Evolutionary conservation across 2,888 invertebrate species (phyloP).

Genomic region (Netelia melanura): DNA sequence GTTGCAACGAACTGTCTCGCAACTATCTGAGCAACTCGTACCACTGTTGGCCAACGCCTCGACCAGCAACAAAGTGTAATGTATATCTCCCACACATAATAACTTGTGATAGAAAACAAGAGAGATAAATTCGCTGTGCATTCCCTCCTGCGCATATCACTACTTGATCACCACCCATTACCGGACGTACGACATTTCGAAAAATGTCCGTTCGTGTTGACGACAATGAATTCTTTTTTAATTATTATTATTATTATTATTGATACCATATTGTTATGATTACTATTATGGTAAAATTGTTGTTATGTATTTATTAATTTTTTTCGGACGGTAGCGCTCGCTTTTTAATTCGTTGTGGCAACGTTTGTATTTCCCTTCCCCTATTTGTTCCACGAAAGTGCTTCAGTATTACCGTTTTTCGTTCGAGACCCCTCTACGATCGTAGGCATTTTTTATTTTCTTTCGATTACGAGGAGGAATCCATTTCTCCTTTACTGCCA

Average conservation of each 20-base stretch:
- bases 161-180: slow-evolving; percentile 38
- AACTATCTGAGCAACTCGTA: slow-evolving; percentile 78
- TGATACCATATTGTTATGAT: slow-evolving; percentile 67
- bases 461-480: slow-evolving; percentile 31
- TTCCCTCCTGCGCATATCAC: slow-evolving; percentile 60
- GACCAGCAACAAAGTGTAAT: slow-evolving; percentile 71
- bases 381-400: slow-evolving; percentile 38
- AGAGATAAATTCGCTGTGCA: slow-evolving; percentile 69
- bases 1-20: slow-evolving; percentile 78
- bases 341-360: slow-evolving; percentile 69
- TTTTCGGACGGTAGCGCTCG: slow-evolving; percentile 65
- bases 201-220: slow-evolving; percentile 59
- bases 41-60: slow-evolving; percentile 74
- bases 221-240: slow-evolving; percentile 67
- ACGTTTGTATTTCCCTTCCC: slow-evolving; percentile 55
- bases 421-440: slow-evolving; percentile 29
- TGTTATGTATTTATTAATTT: slow-evolving; percentile 76
- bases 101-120: slow-evolving; percentile 37
- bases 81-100: slow-evolving; percentile 42
- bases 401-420: slow-evolving; percentile 56
- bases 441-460: slow-evolving; percentile 55
- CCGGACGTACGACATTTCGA: slow-evolving; percentile 40
- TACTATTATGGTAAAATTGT: slow-evolving; percentile 66
- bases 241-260: slow-evolving; percentile 63
- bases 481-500: slow-evolving; percentile 35